Base-by-base conservation (phyloP, 53 echinoderm and acorn worm species). In the Henricia sp. region DNA sequence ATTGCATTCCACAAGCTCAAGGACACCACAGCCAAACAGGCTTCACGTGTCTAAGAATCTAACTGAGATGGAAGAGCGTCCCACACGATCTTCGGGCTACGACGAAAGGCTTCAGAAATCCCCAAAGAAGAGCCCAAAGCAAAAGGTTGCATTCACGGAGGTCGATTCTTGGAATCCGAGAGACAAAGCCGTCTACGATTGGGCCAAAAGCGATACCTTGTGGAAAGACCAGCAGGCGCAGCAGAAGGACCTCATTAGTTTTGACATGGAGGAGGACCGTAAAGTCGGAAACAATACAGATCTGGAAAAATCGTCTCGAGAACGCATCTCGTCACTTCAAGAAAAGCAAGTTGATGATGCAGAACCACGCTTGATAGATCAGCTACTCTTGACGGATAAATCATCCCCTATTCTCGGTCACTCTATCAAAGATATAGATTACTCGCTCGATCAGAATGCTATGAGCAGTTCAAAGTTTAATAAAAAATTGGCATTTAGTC, bases 171-270 rank as follows among this genome's bases (percentile, higher is more conserved):
- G 6, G 1, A 1, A 76, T 38, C 76, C 23, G 37, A 24, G 26
- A 37, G 58, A 27, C 57, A 17, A 76, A 76, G 60, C 57, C 27
- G 40, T 76, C 59, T 28, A 59, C 5, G 59, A 58, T 9, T 76
- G 76, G 76, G 76, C 76, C 16, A 41, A 41, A 33, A 76, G 40
- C 1, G 76, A 76, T 33, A 76, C 59, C 11, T 59, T 76, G 17
- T 57, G 76, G 76, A 76, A 76, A 42, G 76, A 57, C 59, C 76
- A 76, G 42, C 76, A 76, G 41, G 41, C 33, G 17, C 30, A 24
- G 6, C 38, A 39, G 1, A 43, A n/a, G 2, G 59, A 76, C 40
- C 43, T 6, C 26, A 59, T 42, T 24, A 14, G 8, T 10, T 59
- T 57, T 28, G 76, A 40, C 4, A 1, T 25, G 60, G 29, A 59